phyloP scores from a whole-genome alignment of 2,797 vertebrate genomes.

The Pogonophryne albipinna region DNA sequence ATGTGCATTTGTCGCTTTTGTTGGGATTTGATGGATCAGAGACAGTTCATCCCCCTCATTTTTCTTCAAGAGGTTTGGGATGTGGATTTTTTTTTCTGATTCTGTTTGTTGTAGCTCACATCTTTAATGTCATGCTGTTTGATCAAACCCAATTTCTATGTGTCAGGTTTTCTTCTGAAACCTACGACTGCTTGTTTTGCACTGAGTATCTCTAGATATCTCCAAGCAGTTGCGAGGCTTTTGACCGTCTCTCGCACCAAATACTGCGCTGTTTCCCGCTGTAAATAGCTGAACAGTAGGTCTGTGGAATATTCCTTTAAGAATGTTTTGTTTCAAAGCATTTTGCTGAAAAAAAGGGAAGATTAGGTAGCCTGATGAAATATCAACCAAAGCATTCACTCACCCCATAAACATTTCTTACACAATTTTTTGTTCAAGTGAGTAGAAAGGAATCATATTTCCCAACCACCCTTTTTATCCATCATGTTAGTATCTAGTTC shows the following conservation, averaged over 20 bases:
- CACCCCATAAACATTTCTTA: slow-evolving; percentile 45
- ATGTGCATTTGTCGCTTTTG: slow-evolving; percentile 51
- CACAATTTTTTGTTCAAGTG: slow-evolving; percentile 41
- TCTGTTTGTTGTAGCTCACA: slow-evolving; percentile 53
- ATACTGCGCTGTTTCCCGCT: slow-evolving; percentile 60
- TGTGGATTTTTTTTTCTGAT: slow-evolving; percentile 28
- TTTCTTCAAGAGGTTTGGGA: slow-evolving; percentile 56
- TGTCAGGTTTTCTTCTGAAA: slow-evolving; percentile 60
- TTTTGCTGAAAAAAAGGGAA: slow-evolving; percentile 72
- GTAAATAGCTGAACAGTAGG: slow-evolving; percentile 66
- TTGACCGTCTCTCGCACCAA: slow-evolving; percentile 32
- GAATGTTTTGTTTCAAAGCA: slow-evolving; percentile 66
- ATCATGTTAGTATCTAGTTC: slow-evolving; percentile 10
- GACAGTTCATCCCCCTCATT: slow-evolving; percentile 58
- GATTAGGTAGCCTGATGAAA: slow-evolving; percentile 63
- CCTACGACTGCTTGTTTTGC: slow-evolving; percentile 76
- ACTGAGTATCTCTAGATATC: slow-evolving; percentile 73
- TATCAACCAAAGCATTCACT: slow-evolving; percentile 78
- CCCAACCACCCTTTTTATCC: slow-evolving; percentile 25
- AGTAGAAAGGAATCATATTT: slow-evolving; percentile 33
- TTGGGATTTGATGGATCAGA: slow-evolving; percentile 47
- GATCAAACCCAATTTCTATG: slow-evolving; percentile 50
- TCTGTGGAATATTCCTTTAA: slow-evolving; percentile 58
- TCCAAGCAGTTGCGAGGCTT: slow-evolving; percentile 44
- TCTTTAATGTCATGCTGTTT: slow-evolving; percentile 47